Evolutionary conservation across 2,113 vertebrate species (phyloP), one percentile per base, ranked within the genome.

Genomic region (Pteronura brasiliensis): DNA sequence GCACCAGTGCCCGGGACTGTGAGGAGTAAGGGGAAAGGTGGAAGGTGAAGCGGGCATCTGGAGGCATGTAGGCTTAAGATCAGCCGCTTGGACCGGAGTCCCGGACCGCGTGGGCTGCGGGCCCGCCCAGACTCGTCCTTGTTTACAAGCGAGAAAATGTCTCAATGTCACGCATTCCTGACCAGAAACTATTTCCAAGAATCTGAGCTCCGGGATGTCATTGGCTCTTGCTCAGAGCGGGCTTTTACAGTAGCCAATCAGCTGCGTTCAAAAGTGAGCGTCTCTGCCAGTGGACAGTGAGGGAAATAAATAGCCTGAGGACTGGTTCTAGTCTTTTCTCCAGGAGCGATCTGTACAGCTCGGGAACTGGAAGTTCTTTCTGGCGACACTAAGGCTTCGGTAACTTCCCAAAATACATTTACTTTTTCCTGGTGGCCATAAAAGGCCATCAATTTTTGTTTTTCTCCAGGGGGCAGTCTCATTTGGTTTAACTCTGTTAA

Each of bases 231-330:
- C 93, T 65, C 85, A 47, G 90, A 97, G 97, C 92, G 87, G 90
- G 39, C 92, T 97, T 97, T 96, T 97, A 96, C 97, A 97, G 96
- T 96, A 98, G 61, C 97, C 97, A 98, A 76, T 98, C 13, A 88
- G 34, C 72, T 63, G 49, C 12, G 9, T 39, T 0, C 4, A 25
- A 63, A 92, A 96, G 81, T 71, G 65, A 31, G 11, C 25, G 57
- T 61, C 72, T 29, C 44, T 94, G 86, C 67, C 67, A 65, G 97
- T 97, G 97, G 96, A 36, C 44, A 21, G 49, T 3, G 12, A 34
- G 49, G 42, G 39, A 23, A 67, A 25, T 4, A 77, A 85, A 44
- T 52, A 65, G 6, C 23, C n/a, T n/a, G 12, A 47, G 80, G 29
- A 42, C 42, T 39, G 11, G 10, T 36, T 1, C 7, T 34, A 3